Evolutionary conservation across 1,140 invertebrate species (phyloP).

Genomic region (Ericerus pela): DNA sequence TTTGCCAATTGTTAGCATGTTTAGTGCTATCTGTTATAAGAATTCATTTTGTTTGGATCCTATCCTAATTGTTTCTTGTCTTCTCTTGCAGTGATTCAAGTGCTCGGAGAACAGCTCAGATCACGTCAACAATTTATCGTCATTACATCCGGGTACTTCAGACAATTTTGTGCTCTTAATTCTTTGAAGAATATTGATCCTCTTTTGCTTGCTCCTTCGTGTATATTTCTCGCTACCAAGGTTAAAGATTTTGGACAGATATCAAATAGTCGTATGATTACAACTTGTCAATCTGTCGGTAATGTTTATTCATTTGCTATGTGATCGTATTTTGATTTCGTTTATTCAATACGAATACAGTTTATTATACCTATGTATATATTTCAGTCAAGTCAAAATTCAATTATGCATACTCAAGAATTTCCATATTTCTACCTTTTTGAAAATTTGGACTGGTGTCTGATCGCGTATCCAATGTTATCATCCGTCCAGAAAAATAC

Average conservation of each 20-base stretch:
- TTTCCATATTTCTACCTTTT: constrained; percentile 97
- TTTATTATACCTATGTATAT: constrained; percentile 12
- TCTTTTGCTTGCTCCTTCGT: constrained; percentile 86
- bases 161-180: constrained; percentile 94
- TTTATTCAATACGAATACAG: too few relatives aligned
- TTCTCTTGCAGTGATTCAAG: constrained; percentile 70
- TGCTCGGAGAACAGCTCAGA: constrained; percentile 88
- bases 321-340: not conserved
- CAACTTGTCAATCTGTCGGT: constrained; percentile 88
- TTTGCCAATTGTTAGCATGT: constrained; percentile 74
- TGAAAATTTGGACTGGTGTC: constrained; percentile 96
- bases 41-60: not conserved
- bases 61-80: not conserved
- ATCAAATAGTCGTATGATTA: constrained; percentile 85
- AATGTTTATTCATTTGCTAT: constrained; percentile 24
- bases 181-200: constrained; percentile 97
- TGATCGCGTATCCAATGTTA: constrained; percentile 97
- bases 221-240: constrained; percentile 93
- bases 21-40: not conserved
- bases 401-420: constrained; percentile 85
- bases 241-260: constrained; percentile 99
- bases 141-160: constrained; percentile 96
- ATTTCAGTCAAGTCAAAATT: constrained; percentile 89
- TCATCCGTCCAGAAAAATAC: too few relatives aligned
- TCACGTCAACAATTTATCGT: constrained; percentile 97